Conservation (phyloP, 2,888 invertebrate genomes). For the Brassicogethes aeneus region DNA sequence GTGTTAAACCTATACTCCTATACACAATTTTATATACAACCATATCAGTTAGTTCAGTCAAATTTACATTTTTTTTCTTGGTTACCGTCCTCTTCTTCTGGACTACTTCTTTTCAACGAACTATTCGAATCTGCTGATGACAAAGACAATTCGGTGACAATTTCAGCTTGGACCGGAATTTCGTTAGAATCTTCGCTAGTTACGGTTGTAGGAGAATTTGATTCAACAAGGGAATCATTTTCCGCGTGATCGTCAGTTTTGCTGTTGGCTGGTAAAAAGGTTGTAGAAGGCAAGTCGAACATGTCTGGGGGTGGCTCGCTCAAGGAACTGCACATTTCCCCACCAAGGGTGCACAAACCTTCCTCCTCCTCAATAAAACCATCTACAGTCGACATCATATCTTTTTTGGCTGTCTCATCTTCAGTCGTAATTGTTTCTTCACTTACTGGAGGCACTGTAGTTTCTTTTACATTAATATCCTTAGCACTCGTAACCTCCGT, state of each 20-base stretch:
- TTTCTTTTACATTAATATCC: background rate
- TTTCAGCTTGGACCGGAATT: constrained; percentile 37
- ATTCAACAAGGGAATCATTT: background rate
- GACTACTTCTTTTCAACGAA: constrained; percentile 7
- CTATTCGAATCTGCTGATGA: constrained; percentile 6
- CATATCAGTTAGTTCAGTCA: constrained; percentile 22
- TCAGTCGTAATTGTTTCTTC: background rate
- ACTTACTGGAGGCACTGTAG: background rate
- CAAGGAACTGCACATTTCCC: constrained; percentile 38
- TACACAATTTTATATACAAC: constrained; percentile 27
- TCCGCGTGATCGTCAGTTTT: constrained; percentile 4
- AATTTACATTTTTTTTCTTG: constrained; percentile 25
- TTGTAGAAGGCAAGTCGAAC: constrained; percentile 32
- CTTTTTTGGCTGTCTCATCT: constrained; percentile 2
- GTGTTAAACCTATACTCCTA: constrained; percentile 13
- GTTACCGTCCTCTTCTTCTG: constrained; percentile 10
- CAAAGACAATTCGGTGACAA: constrained; percentile 25
- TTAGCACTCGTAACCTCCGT: background rate
- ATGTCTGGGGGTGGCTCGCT: constrained; percentile 41
- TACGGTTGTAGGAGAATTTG: constrained; percentile 18
- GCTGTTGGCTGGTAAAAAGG: background rate
- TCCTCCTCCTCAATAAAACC: constrained; percentile 16
- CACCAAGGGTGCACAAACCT: constrained; percentile 34
- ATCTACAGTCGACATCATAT: background rate
- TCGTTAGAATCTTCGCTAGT: constrained; percentile 35